These are phyloP conservation scores for Yoshiicerus persimilis DNA, from an alignment of 1,140 invertebrate genomes.

Conservation along the genomic window DNA sequence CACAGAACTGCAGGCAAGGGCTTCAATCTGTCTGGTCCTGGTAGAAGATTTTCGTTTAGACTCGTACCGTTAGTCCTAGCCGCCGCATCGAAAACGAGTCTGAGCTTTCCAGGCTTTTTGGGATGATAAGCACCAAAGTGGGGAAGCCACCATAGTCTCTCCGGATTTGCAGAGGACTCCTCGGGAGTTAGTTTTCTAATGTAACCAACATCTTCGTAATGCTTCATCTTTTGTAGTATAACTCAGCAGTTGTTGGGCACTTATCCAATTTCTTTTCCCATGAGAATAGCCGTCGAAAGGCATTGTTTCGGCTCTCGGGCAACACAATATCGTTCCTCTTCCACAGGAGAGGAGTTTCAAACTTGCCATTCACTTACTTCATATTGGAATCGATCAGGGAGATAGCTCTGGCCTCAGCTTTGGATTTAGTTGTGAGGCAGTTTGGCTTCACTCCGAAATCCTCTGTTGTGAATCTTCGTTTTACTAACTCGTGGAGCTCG, in stretches of 20 bases:
- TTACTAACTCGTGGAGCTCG: not conserved
- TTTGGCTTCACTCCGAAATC: not conserved
- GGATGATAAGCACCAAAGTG: constrained; percentile 39
- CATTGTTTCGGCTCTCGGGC: not conserved
- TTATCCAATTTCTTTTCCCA: not conserved
- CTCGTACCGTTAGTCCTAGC: constrained; percentile 1
- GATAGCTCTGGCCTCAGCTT: not conserved
- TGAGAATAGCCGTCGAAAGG: not conserved
- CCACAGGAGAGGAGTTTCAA: not conserved
- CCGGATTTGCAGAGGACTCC: not conserved
- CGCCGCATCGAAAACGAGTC: constrained; percentile 44
- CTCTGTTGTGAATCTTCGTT: constrained; percentile 16
- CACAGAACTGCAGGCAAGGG: constrained; percentile 26
- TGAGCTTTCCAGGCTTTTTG: constrained; percentile 32
- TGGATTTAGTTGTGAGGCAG: not conserved
- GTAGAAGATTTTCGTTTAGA: constrained; percentile 31
- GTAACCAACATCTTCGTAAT: constrained; percentile 26
- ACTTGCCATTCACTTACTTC: not conserved
- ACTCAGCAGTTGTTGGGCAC: not conserved
- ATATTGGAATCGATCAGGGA: not conserved
- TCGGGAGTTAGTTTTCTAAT: not conserved
- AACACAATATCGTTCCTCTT: not conserved
- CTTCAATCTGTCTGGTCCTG: constrained; percentile 31
- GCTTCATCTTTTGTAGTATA: constrained; percentile 16
- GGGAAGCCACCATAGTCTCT: constrained; percentile 33